Evolutionary conservation across 2,113 vertebrate species (phyloP).

Genomic region (Megalops atlanticus): DNA sequence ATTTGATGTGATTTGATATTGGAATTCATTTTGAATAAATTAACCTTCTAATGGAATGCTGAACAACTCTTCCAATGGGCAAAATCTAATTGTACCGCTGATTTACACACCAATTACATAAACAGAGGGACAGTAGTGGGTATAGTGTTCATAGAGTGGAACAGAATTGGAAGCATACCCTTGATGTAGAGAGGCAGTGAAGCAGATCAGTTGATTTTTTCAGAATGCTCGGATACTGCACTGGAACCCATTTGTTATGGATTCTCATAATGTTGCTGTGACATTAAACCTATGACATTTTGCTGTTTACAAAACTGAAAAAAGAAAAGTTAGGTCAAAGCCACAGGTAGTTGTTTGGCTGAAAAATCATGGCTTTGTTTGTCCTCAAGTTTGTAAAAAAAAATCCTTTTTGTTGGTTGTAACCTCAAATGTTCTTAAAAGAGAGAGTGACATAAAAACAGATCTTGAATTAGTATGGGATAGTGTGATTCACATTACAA

Average conservation of each 20-base stretch:
- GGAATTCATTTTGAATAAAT: neutral
- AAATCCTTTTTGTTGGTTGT: no score
- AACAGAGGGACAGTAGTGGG: neutral
- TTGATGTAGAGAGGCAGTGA: neutral
- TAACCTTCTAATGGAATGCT: neutral
- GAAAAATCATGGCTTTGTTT: no score
- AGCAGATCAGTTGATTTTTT: neutral
- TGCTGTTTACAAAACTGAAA: neutral
- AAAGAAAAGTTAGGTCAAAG: neutral
- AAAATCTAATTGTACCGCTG: neutral
- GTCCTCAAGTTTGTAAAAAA: no score
- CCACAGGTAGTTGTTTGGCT: neutral
- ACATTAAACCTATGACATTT: neutral
- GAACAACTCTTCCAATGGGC: neutral
- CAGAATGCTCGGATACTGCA: neutral
- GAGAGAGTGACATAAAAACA: no score
- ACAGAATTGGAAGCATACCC: neutral
- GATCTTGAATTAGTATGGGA: no score
- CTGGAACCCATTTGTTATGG: neutral
- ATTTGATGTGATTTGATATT: neutral
- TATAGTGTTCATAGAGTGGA: neutral
- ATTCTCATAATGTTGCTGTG: neutral
- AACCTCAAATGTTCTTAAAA: no score
- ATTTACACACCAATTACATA: neutral
- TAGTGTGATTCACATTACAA: no score